Percentiles rank a stretch among this genome's conserved stretches.
These are phyloP conservation scores for Pygoscelis antarcticus DNA, from an alignment of 2,113 vertebrate genomes.

Conservation along the genomic window DNA sequence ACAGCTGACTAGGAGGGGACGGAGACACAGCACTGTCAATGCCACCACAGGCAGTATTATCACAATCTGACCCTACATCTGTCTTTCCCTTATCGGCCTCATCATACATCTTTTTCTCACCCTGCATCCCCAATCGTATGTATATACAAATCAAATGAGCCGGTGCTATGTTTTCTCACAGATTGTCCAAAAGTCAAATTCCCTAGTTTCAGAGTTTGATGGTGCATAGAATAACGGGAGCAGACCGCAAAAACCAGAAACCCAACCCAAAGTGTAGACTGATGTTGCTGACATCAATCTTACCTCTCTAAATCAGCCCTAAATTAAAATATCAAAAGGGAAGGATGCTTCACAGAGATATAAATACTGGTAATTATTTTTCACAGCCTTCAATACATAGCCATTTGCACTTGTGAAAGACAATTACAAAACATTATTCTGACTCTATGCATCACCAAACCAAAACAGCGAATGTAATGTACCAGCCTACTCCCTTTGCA, in stretches of 20 bases:
- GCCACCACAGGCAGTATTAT: background rate
- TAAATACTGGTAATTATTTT: background rate
- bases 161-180: background rate
- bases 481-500: background rate
- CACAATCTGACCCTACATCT: background rate
- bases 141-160: background rate
- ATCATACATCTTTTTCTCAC: background rate
- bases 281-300: background rate
- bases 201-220: background rate
- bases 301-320: background rate
- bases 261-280: background rate
- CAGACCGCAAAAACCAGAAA: background rate
- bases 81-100: background rate
- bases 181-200: background rate
- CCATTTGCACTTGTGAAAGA: conserved; percentile 16
- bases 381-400: background rate
- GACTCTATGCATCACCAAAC: background rate
- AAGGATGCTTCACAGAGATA: background rate
- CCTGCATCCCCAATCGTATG: background rate
- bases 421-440: background rate
- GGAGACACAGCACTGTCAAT: background rate
- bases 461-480: background rate
- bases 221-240: background rate
- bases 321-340: conserved; percentile 5
- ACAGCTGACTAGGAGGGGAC: background rate